These are phyloP conservation scores for Corydoras maculifer DNA, from an alignment of 2,113 vertebrate species.

Conservation along the genomic window DNA sequence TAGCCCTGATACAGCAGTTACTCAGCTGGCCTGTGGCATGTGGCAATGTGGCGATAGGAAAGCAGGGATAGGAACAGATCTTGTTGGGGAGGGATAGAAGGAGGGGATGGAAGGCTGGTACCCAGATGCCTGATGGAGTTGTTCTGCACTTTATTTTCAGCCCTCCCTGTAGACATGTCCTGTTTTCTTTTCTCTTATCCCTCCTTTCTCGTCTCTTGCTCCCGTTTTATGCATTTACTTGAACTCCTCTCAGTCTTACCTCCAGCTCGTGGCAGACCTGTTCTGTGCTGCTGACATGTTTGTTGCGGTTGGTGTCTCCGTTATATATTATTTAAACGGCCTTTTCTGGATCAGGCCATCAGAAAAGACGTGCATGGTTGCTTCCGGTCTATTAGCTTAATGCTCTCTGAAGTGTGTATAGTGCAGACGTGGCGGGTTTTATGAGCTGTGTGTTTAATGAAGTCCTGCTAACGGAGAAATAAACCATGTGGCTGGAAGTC, in stretches of 20 bases:
- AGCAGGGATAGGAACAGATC: background rate
- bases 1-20: background rate
- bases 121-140: slow-evolving; percentile 70
- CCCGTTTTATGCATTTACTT: background rate
- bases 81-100: slow-evolving; percentile 16
- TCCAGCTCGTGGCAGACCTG: background rate
- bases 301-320: background rate
- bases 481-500: no score
- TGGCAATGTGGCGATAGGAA: background rate
- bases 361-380: no score
- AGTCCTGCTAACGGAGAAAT: no score
- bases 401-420: background rate
- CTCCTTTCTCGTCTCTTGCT: slow-evolving; percentile 9
- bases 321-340: no score
- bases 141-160: slow-evolving; percentile 73
- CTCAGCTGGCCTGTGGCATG: background rate
- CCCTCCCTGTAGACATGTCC: slow-evolving; percentile 74
- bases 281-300: slow-evolving; percentile 9
- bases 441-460: background rate
- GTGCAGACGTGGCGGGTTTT: background rate
- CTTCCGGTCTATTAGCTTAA: background rate
- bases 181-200: slow-evolving; percentile 52
- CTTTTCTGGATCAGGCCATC: no score
- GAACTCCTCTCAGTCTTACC: background rate
- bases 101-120: slow-evolving; percentile 53